A percentile compares a stretch with the other conserved stretches of the same genome.
Conservation (phyloP, 2,113 vertebrate species). For the Corvus moneduloides region DNA sequence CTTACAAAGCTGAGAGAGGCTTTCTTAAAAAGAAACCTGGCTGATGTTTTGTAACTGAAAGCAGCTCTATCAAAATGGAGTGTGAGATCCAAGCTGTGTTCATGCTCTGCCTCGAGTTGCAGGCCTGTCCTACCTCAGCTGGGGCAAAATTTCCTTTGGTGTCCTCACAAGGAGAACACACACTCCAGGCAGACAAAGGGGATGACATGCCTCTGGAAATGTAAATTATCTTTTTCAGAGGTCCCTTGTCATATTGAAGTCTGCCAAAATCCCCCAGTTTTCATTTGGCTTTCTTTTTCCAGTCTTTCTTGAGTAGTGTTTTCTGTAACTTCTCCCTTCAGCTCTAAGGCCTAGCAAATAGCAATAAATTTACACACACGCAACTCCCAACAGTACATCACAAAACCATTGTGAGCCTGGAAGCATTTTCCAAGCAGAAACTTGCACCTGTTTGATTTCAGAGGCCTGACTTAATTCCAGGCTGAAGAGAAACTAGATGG, state of each 20-base stretch:
- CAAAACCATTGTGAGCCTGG: not conserved
- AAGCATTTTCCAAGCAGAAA: not conserved
- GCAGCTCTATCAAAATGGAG: not conserved
- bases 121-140: not conserved
- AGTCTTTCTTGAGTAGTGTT: not conserved
- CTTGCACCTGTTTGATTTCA: not conserved
- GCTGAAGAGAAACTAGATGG: not conserved
- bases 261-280: not conserved
- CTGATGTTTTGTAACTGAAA: not conserved
- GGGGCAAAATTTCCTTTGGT: not conserved
- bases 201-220: not conserved
- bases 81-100: not conserved
- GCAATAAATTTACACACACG: not conserved
- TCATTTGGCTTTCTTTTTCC: not conserved
- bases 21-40: not conserved
- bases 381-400: not conserved
- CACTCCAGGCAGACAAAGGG: not conserved
- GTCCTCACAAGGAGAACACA: not conserved
- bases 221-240: not conserved
- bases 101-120: not conserved
- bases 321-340: not conserved
- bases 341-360: not conserved
- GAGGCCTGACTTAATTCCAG: not conserved
- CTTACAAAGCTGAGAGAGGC: not conserved
- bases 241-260: not conserved